Evolutionary conservation across 2,797 vertebrate species (phyloP), one percentile per base, ranked within the genome.

Genomic region (Chloroceryle inda): DNA sequence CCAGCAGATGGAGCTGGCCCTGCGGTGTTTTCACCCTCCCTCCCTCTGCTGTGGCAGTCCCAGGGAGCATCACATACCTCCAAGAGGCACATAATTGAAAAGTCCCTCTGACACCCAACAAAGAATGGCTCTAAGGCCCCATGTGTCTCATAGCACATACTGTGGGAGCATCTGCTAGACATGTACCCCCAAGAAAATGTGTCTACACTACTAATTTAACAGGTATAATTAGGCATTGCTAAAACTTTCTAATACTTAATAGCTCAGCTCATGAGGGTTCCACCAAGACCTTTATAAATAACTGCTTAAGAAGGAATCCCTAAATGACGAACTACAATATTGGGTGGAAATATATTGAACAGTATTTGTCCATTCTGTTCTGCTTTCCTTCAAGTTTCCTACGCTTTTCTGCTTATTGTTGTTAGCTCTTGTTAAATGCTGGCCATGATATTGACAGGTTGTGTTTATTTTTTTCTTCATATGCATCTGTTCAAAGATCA

Each of bases 401-500:
- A 17, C 42, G 12, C 15, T 40, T 37, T 59, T 67, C 61, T 94
- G 42, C 82, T 92, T 44, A 37, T 62, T 94, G 64, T 94, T 94
- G 81, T 89, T 94, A 84, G 79, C 62, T 68, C 76, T 83, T 83
- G 78, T 76, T 69, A 92, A 81, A 94, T 58, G 86, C 56, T 75
- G 52, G 55, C 82, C 52, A 6, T 88, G 83, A 91, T 95, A 94
- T 76, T 88, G 92, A 81, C 66, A 94, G 84, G 63, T 63, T 77
- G 77, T 76, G 1, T 17, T 80, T 37, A 37, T 86, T 40, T 80
- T 95, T 94, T 93, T 72, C 64, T 91, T 87, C 94, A 14, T 82
- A 61, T 96, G 78, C 96, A 96, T 97, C 96, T 98, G 96, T 96
- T 97, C 97, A 92, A 56, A 90, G 95, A 95, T 97, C 96, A 98